Conservation (phyloP, 2,888 invertebrate species). For the Calliopum simillimum region DNA sequence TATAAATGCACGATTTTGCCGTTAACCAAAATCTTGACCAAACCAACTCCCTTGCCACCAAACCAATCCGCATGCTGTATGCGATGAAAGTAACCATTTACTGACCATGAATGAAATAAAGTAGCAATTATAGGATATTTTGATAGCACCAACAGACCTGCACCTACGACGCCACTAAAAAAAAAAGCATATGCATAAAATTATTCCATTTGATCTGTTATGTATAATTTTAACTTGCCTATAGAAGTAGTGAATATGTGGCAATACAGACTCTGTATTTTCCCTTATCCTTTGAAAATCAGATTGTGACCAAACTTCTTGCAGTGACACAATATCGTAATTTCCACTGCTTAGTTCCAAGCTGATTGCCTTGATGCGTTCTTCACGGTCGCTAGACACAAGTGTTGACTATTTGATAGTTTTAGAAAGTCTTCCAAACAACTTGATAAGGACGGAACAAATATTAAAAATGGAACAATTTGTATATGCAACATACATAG, state of each 20-base stretch:
- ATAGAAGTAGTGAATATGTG: slow-evolving; percentile 92
- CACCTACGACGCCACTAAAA: slow-evolving; percentile 89
- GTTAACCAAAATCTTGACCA: slow-evolving; percentile 79
- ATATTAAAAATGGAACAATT: too few species aligned
- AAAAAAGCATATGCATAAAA: slow-evolving; percentile 43
- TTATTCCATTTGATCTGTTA: slow-evolving; percentile 15
- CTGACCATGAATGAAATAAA: slow-evolving; percentile 91
- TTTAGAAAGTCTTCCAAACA: too few species aligned
- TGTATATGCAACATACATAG: too few species aligned
- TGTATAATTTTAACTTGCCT: slow-evolving; percentile 75
- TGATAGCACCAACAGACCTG: slow-evolving; percentile 89
- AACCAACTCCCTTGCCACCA: slow-evolving; percentile 94
- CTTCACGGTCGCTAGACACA: slow-evolving; percentile 77
- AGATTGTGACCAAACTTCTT: slow-evolving; percentile 92
- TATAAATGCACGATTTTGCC: slow-evolving; percentile 84
- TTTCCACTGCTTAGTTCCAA: slow-evolving; percentile 75
- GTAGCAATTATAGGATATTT: slow-evolving; percentile 86
- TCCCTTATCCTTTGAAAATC: slow-evolving; percentile 84
- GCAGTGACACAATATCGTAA: slow-evolving; percentile 92
- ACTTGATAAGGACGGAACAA: too few species aligned
- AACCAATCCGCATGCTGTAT: slow-evolving; percentile 99
- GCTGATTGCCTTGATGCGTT: slow-evolving; percentile 71
- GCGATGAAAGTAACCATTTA: slow-evolving; percentile 93
- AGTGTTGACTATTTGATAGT: too few species aligned
- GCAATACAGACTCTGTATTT: slow-evolving; percentile 73